These are phyloP conservation scores for Cyprinella venusta DNA, from an alignment of 2,797 vertebrate species.

Conservation along the genomic window DNA sequence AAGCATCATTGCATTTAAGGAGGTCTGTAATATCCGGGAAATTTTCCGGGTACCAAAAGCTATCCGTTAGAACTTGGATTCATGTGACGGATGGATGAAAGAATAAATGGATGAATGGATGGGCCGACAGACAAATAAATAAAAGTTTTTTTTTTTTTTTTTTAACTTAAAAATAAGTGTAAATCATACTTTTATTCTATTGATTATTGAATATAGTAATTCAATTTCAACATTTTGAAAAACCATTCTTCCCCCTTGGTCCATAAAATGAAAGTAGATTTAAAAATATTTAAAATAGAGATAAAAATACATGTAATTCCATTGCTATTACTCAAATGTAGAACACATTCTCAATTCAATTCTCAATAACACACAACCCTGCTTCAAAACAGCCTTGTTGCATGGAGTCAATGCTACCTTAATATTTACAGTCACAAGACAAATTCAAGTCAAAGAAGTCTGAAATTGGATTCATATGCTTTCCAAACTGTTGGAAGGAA, in stretches of 20 bases:
- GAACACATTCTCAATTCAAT: not conserved
- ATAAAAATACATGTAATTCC: not conserved
- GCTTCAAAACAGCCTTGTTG: conserved; percentile 53
- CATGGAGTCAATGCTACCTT: conserved; percentile 64
- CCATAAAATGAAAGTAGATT: no score
- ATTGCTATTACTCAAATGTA: not conserved
- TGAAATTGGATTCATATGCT: conserved; percentile 78
- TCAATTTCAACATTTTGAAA: not conserved
- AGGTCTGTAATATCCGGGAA: not conserved
- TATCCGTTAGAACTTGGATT: not conserved
- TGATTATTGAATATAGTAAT: not conserved
- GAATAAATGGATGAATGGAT: no score
- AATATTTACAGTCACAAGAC: conserved; percentile 79
- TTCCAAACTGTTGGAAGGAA: conserved; percentile 51
- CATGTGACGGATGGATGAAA: no score
- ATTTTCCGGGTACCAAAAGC: not conserved
- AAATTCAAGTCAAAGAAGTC: conserved; percentile 76
- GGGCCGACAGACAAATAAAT: no score
- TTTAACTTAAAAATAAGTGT: no score
- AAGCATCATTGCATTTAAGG: not conserved
- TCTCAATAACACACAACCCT: not conserved
- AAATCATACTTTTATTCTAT: not conserved
- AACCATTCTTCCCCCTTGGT: not conserved
- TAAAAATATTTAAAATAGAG: no score
- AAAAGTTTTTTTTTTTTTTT: no score